These are phyloP conservation scores for Helogale parvula DNA, from an alignment of 2,113 vertebrate species.

Conservation along the genomic window DNA sequence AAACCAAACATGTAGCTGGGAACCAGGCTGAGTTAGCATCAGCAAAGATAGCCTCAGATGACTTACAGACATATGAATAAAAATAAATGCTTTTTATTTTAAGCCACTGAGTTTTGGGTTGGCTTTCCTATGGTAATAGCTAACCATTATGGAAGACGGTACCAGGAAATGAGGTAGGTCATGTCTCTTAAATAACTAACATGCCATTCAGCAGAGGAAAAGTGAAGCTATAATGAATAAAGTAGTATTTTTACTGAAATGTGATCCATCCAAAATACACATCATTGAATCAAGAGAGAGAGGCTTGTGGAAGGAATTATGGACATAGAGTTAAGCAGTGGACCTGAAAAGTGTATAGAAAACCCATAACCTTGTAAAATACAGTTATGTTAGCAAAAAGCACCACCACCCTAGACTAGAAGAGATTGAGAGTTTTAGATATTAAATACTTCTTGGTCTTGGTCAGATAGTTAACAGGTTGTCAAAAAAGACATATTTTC, in stretches of 20 bases:
- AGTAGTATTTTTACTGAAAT: neutral
- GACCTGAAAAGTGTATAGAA: neutral
- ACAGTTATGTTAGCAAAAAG: neutral
- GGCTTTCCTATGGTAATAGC: neutral
- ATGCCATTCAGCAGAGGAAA: neutral
- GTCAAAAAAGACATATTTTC: neutral
- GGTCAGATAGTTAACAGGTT: neutral
- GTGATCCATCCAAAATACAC: neutral
- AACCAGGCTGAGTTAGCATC: neutral
- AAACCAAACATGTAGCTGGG: neutral
- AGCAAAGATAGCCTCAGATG: neutral
- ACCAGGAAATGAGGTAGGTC: neutral
- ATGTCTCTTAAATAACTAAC: slow-evolving; percentile 12
- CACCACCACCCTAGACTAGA: neutral
- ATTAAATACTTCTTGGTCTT: neutral
- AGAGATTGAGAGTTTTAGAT: neutral
- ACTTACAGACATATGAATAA: neutral
- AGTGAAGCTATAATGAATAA: neutral
- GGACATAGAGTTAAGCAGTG: neutral
- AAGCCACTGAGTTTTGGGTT: neutral
- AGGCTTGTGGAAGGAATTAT: neutral
- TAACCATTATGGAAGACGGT: neutral
- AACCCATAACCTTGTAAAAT: neutral
- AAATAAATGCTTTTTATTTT: neutral
- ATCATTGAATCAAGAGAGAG: neutral